A percentile compares a stretch with the other conserved stretches of the same genome.
Conservation (phyloP, 2,888 invertebrate species). For the Rhagonycha fulva region DNA sequence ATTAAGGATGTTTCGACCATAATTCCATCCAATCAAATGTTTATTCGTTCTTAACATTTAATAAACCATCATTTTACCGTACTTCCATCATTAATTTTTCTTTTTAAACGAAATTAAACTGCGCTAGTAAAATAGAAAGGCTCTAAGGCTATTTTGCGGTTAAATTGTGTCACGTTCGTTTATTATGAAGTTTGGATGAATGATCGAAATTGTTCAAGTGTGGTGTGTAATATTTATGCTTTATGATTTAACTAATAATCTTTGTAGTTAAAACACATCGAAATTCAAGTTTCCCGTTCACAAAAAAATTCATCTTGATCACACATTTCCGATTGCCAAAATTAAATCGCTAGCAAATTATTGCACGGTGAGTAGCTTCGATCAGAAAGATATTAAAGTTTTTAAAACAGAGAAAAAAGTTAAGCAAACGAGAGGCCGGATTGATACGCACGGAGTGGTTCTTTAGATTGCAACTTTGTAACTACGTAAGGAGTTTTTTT, state of each 20-base stretch:
- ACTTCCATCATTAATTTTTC: conserved; percentile 8
- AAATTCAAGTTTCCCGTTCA: background rate
- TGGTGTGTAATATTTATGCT: conserved; percentile 12
- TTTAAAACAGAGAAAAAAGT: background rate
- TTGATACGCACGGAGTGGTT: background rate
- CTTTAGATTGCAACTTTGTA: background rate
- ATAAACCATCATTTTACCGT: conserved; percentile 7
- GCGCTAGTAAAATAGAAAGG: conserved; percentile 15
- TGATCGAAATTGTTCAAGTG: conserved; percentile 14
- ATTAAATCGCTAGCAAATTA: background rate
- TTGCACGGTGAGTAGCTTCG: background rate
- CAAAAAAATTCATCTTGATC: background rate
- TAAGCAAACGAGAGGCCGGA: background rate
- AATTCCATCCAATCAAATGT: background rate
- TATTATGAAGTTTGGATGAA: conserved; percentile 7
- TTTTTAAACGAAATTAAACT: background rate
- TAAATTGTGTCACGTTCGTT: conserved; percentile 25
- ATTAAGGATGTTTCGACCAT: conserved; percentile 6
- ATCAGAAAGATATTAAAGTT: background rate
- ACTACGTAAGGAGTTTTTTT: background rate
- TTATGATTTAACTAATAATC: conserved; percentile 1
- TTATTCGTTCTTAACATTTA: conserved; percentile 6
- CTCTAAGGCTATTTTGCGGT: conserved; percentile 23
- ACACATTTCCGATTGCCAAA: background rate
- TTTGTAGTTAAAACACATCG: background rate